Evolutionary conservation across 2,888 invertebrate species (phyloP), one percentile per base, ranked within the genome.

Genomic region (Nineta flava): DNA sequence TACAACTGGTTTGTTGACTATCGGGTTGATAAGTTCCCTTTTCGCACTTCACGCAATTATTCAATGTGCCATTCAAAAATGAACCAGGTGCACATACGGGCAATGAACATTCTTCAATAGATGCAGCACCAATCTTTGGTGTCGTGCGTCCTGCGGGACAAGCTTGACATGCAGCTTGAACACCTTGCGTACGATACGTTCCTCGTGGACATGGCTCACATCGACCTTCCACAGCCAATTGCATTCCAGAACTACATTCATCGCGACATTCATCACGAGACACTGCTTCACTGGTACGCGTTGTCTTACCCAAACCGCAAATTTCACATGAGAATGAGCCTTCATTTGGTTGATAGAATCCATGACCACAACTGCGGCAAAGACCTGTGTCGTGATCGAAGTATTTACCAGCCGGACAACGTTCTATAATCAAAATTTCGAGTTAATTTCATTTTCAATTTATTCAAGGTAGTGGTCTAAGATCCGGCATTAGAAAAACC

Each of bases 111-210:
- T 94, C 92, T 61, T 91, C 91, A 7, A 87, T 76, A 0, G 85
- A 81, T 0, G 83, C 78, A 0, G 92, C 84, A 44, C 93, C 92
- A 48, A 81, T 73, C 55, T 83, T 81, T 0, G 88, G 87, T 0
- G 95, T 95, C 2, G 95, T 96, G 55, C 88, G 81, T 35, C 91
- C 93, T 7, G 84, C 67, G 0, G 95, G 94, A 66, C 95, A 96
- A 9, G 79, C 71, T 7, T 83, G 79, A 61, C 97, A 97, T 0
- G 90, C 82, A 0, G 92, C 86, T 57, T 93, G 88, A 0, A 88
- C 77, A 2, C 93, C 92, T 62, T 84, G 86, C 0, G 84, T 79
- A 32, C 95, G 77, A 69, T 83, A 91, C 0, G 85, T 86, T 46
- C 92, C 95, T 46, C 87, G 72, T 0, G 92, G 91, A 61, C 96